phyloP scores from a whole-genome alignment of 2,888 invertebrate genomes.

The Ischnura elegans region DNA sequence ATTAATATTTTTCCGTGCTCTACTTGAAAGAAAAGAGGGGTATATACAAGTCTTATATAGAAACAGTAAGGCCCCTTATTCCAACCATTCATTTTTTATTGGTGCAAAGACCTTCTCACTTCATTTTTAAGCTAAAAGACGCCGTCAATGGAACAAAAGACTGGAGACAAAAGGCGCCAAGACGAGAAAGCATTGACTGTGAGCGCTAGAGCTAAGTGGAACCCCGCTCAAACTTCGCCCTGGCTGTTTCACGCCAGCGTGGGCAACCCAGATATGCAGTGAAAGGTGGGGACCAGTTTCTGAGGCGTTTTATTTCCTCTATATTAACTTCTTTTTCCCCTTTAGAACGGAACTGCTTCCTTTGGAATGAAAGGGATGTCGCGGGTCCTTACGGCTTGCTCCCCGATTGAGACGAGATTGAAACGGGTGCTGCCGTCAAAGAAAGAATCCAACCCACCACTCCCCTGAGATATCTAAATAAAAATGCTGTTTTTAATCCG shows the following conservation, averaged over 20 bases:
- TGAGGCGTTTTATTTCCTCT: conserved; percentile 14
- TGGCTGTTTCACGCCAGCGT: neutral
- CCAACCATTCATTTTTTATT: neutral
- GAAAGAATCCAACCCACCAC: neutral
- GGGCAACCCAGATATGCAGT: conserved; percentile 25
- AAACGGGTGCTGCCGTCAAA: neutral
- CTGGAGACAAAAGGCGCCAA: neutral
- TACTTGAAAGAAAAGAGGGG: no score
- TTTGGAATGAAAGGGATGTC: neutral
- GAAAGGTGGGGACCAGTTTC: neutral
- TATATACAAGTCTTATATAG: no score
- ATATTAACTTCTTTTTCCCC: neutral
- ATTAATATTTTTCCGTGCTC: no score
- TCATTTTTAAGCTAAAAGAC: neutral
- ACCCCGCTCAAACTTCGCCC: neutral
- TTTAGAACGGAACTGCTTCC: neutral
- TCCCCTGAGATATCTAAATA: neutral
- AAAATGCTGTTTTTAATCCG: neutral
- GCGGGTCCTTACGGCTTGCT: neutral
- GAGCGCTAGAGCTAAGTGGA: neutral
- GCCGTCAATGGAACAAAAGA: neutral
- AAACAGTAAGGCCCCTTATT: no score
- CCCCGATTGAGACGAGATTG: neutral
- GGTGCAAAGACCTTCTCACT: neutral
- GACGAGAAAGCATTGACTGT: neutral